A percentile compares a stretch with the other conserved stretches of the same genome.
Evolutionary conservation across 2,113 vertebrate genomes (phyloP).

Genomic region (Tachysurus fulvidraco): DNA sequence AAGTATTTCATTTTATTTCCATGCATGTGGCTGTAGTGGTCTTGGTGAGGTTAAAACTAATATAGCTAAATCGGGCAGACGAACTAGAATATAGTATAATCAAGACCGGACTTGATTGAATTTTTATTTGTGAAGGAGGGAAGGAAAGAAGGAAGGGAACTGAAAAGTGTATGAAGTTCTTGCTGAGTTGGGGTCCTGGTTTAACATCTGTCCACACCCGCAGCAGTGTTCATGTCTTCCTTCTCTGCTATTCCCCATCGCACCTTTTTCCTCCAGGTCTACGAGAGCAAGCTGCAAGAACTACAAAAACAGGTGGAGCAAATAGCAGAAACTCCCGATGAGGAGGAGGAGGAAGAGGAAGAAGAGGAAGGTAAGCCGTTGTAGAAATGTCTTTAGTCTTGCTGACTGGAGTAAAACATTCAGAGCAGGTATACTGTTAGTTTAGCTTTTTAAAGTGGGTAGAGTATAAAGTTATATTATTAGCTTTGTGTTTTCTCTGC

Average conservation of each 20-base stretch:
- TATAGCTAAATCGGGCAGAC: neutral
- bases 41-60: neutral
- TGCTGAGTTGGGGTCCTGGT: neutral
- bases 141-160: neutral
- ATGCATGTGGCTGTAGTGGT: neutral
- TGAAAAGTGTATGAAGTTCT: neutral
- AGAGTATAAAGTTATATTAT: neutral
- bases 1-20: neutral
- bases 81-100: neutral
- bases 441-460: neutral
- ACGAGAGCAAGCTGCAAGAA: slow-evolving; percentile 96
- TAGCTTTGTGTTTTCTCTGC: neutral
- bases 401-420: neutral
- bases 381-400: neutral
- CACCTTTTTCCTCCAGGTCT: slow-evolving; percentile 84
- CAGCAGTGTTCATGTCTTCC: slow-evolving; percentile 32
- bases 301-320: slow-evolving; percentile 97
- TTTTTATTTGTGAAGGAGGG: neutral
- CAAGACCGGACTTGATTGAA: neutral
- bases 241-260: slow-evolving; percentile 54
- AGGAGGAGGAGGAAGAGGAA: slow-evolving; percentile 88
- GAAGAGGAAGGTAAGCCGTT: slow-evolving; percentile 76
- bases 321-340: slow-evolving; percentile 89
- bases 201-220: slow-evolving; percentile 34
- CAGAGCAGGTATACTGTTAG: slow-evolving; percentile 14